Percentiles rank a stretch among this genome's conserved stretches.
phyloP scores from a whole-genome alignment of 2,797 vertebrate species.

The Acridotheres tristis region DNA sequence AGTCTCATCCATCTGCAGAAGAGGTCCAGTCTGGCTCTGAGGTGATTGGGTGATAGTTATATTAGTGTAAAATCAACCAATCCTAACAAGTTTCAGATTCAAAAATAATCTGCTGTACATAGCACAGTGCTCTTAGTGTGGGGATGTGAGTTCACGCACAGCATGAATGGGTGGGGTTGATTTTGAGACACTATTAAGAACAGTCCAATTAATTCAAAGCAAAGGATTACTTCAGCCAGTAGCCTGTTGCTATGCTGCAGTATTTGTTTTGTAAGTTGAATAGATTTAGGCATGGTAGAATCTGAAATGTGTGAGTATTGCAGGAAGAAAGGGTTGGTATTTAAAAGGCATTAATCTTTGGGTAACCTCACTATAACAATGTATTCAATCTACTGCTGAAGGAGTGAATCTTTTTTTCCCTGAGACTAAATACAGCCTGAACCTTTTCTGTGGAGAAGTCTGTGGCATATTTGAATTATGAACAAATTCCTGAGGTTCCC shows the following conservation, averaged over 20 bases:
- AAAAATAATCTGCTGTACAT: neutral
- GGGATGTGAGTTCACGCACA: neutral
- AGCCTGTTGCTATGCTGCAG: neutral
- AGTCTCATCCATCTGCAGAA: slow-evolving; percentile 70
- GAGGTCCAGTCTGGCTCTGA: slow-evolving; percentile 71
- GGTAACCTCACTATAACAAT: neutral
- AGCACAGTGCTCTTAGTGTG: neutral
- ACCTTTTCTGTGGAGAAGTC: neutral
- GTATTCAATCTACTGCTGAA: neutral
- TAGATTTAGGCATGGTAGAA: neutral
- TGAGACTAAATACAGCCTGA: neutral
- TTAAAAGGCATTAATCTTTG: neutral
- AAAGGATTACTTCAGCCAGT: neutral
- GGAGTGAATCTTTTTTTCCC: neutral
- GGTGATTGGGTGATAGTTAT: slow-evolving; percentile 69
- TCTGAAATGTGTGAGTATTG: neutral
- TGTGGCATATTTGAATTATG: neutral
- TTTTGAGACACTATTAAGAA: neutral
- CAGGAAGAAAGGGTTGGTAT: neutral
- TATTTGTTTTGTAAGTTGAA: neutral
- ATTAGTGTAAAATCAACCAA: slow-evolving; percentile 29
- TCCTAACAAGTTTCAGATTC: slow-evolving; percentile 44
- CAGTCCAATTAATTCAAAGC: neutral
- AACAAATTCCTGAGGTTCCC: neutral
- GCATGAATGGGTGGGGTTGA: neutral